These are phyloP conservation scores for Gymnobelideus leadbeateri DNA, from an alignment of 2,113 vertebrate genomes.

Conservation along the genomic window DNA sequence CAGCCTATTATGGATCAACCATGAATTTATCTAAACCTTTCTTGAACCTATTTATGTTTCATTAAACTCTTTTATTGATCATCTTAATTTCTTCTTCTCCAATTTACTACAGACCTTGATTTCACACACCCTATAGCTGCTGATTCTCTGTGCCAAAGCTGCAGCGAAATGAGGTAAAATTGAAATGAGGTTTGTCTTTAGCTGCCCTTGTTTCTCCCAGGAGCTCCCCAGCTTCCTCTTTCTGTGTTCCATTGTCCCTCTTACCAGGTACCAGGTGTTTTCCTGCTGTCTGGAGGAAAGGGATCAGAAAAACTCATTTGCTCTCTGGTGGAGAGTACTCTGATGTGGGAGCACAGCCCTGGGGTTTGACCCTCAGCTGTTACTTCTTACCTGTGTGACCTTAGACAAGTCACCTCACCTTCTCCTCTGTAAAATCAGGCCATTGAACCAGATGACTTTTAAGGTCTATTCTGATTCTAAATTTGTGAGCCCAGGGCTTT, in stretches of 20 bases:
- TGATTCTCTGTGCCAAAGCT: conserved; percentile 25
- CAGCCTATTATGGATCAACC: conserved; percentile 48
- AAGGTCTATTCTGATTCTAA: background rate
- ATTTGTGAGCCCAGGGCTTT: background rate
- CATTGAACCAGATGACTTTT: background rate
- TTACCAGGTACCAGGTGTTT: background rate
- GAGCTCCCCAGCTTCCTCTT: background rate
- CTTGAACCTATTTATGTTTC: conserved; percentile 70
- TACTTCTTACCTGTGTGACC: background rate
- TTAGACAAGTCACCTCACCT: background rate
- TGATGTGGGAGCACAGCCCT: background rate
- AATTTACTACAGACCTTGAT: conserved; percentile 56
- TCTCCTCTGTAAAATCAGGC: background rate
- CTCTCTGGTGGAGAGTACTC: background rate
- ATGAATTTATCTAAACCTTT: conserved; percentile 60
- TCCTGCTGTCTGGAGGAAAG: background rate
- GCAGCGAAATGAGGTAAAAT: background rate
- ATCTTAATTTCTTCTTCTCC: conserved; percentile 67
- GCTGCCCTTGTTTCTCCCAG: background rate
- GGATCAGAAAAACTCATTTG: background rate
- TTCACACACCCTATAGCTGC: background rate
- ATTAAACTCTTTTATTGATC: conserved; percentile 72
- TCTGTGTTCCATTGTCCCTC: background rate
- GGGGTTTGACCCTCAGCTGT: background rate
- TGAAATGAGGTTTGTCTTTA: background rate